Percentiles rank a stretch among this genome's conserved stretches.
These are phyloP conservation scores for Pteropus alecto DNA, from an alignment of 2,113 vertebrate genomes.

Conservation along the genomic window DNA sequence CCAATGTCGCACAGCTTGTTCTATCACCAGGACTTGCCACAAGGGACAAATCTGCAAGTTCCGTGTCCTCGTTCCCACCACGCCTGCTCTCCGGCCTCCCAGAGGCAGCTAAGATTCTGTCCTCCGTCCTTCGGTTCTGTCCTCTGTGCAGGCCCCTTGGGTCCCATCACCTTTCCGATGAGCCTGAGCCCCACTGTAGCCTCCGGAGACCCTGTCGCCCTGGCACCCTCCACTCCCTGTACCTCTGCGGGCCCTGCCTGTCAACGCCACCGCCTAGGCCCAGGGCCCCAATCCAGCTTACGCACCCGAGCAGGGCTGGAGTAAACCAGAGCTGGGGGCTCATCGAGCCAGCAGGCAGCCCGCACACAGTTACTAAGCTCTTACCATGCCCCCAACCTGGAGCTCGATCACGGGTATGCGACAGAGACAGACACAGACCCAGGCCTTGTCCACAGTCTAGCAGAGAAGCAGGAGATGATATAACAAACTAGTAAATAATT, in stretches of 20 bases:
- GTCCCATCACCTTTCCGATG: background rate
- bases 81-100: background rate
- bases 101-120: too few species aligned
- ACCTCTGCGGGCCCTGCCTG: background rate
- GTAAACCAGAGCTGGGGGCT: background rate
- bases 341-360: too few species aligned
- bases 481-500: too few species aligned
- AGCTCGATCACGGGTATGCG: too few species aligned
- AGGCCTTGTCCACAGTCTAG: background rate
- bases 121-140: fast-evolving
- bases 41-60: background rate
- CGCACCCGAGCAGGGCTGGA: background rate
- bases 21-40: background rate
- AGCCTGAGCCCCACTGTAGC: background rate
- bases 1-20: background rate
- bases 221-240: background rate
- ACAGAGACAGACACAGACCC: background rate
- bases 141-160: background rate
- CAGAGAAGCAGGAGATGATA: background rate
- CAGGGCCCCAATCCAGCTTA: background rate
- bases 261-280: fast-evolving
- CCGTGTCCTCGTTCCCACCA: background rate
- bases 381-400: fast-evolving
- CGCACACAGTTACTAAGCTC: fast-evolving
- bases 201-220: background rate